These are phyloP conservation scores for Channallabes apus DNA, from an alignment of 2,797 vertebrate genomes.

Conservation along the genomic window DNA sequence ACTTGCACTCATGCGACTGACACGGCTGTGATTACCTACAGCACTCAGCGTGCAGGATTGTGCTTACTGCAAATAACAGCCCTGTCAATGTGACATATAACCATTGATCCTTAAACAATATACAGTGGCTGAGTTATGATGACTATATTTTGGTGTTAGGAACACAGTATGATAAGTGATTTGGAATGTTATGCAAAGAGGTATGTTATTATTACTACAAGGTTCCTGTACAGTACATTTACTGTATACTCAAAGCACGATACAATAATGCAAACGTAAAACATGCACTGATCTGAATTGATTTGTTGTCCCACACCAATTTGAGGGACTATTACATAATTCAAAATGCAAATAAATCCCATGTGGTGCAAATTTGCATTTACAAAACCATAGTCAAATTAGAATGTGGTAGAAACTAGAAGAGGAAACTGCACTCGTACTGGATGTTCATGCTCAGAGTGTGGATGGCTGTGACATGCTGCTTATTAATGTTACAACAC, in stretches of 20 bases:
- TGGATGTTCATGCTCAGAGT: constrained; percentile 65
- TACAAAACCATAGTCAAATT: constrained; percentile 46
- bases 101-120: background rate
- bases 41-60: background rate
- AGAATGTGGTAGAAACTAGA: constrained; percentile 2
- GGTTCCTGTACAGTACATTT: background rate
- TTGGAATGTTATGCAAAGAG: background rate
- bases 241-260: background rate
- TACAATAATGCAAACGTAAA: background rate
- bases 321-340: constrained; percentile 4
- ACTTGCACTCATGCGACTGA: too few species aligned
- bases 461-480: constrained; percentile 60
- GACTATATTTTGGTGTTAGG: background rate
- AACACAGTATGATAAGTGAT: background rate
- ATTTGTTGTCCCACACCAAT: background rate
- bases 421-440: constrained; percentile 50
- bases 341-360: constrained; percentile 36
- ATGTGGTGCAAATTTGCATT: constrained; percentile 35
- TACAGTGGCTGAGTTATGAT: background rate
- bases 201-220: background rate
- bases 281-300: background rate
- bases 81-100: background rate
- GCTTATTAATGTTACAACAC: background rate
- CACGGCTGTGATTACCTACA: background rate
- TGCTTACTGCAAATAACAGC: background rate